Evolutionary conservation across 2,888 invertebrate species (phyloP), one percentile per base, ranked within the genome.

Genomic region (Byasa hedistus): DNA sequence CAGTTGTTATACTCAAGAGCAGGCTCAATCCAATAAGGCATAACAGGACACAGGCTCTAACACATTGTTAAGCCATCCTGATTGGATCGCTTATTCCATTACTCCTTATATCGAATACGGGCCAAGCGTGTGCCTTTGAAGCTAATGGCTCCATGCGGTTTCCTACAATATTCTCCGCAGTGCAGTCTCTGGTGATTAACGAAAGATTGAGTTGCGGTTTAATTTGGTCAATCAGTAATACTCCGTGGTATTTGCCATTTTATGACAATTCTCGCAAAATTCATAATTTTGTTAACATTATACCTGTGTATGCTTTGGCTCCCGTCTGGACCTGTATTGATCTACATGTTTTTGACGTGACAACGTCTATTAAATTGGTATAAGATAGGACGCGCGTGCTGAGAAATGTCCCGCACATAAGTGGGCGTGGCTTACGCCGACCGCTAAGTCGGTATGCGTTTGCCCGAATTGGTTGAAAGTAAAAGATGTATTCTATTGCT

Each of bases 11-110:
- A 44, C 17, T 17, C 44, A 17, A 17, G 44, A 15, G 17, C 15
- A 44, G 44, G 19, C 15, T 19, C 54, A 23, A 24, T 55, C 19
- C 24, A 55, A 55, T 55, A 55, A 15, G 23, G 24, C 55, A 24
- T 17, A n/a, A 23, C 22, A 22, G 54, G n/a, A 60, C 12, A 27
- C 52, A 54, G 8, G 52, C 8, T 23, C 39, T 32, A 21, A 27
- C 32, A 55, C 55, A 55, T 19, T 8, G 22, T 55, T 44, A 39
- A 55, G 36, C 61, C 21, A 24, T 48, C 23, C 24, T 61, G 61
- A 56, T 62, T 56, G 56, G 24, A 62, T 56, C 56, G 44, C n/a
- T 56, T 56, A 56, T 56, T 62, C 44, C 56, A 62, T 62, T 62
- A 62, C 27, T 27, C 56, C 39, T 44, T 48, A 62, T 55, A 44